Percentiles rank a stretch among this genome's conserved stretches.
Evolutionary conservation across 2,888 invertebrate species (phyloP).

Genomic region (Oxystoma pomonae): DNA sequence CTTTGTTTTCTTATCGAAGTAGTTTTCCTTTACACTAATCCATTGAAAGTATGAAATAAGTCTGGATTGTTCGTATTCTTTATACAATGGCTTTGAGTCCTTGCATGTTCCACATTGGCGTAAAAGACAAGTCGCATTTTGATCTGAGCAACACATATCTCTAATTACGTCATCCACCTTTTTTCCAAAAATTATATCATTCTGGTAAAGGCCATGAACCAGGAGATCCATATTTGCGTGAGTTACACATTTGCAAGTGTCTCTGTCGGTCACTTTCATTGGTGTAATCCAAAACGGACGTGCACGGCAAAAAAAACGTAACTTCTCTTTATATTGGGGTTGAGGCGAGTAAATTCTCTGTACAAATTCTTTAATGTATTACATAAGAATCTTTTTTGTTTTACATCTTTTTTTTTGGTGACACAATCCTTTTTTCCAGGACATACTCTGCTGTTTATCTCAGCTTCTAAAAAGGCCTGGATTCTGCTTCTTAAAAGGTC

Average conservation of each 20-base stretch:
- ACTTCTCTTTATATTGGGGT: neutral
- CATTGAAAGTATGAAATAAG: neutral
- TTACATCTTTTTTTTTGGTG: neutral
- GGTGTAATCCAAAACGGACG: conserved; percentile 2
- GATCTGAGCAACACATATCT: no score
- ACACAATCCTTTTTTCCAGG: neutral
- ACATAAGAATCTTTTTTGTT: conserved; percentile 3
- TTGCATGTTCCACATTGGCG: neutral
- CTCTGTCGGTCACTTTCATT: neutral
- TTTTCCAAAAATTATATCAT: no score
- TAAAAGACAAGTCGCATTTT: no score
- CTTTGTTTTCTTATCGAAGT: neutral
- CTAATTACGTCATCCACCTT: no score
- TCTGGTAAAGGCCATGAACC: neutral
- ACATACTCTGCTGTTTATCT: neutral
- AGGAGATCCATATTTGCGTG: neutral
- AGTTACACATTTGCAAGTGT: conserved; percentile 1
- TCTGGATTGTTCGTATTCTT: neutral
- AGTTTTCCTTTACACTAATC: neutral
- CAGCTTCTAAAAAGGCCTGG: neutral
- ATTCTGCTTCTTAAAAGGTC: neutral
- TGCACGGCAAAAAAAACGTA: conserved; percentile 1
- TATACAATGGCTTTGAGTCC: neutral
- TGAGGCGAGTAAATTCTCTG: conserved; percentile 1
- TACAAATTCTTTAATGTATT: neutral